Evolutionary conservation across 2,888 invertebrate species (phyloP).

Genomic region (Strigamia crassipes): DNA sequence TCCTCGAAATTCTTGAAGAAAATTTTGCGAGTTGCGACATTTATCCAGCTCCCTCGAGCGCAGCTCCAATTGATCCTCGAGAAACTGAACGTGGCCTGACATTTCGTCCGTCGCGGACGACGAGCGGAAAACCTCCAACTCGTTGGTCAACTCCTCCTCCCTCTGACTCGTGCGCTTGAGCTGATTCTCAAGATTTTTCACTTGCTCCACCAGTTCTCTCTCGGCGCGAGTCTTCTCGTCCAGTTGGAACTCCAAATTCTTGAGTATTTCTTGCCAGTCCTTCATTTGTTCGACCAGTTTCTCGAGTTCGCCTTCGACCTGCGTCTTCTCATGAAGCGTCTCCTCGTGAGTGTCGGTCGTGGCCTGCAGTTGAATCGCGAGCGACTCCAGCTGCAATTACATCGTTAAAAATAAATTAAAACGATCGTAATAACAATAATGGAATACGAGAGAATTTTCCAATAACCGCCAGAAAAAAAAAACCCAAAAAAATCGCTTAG

Average conservation of each 20-base stretch:
- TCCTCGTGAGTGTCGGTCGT: conserved; percentile 47
- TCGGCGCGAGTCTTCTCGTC: conserved; percentile 71
- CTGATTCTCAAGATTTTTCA: conserved; percentile 59
- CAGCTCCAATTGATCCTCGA: conserved; percentile 60
- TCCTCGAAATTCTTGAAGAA: conserved; percentile 52
- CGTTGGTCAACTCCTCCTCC: conserved; percentile 49
- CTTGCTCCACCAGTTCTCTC: conserved; percentile 58
- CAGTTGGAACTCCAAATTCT: conserved; percentile 75
- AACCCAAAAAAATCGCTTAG: background rate
- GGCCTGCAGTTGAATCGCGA: conserved; percentile 46
- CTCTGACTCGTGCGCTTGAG: conserved; percentile 51
- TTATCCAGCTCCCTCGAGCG: conserved; percentile 51
- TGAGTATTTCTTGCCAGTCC: conserved; percentile 75
- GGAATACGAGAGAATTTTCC: background rate
- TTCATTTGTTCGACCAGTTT: conserved; percentile 76
- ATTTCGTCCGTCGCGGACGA: conserved; percentile 52
- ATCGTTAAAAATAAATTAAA: background rate
- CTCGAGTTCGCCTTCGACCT: conserved; percentile 73
- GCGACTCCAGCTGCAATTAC: conserved; percentile 48
- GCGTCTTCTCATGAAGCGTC: conserved; percentile 64
- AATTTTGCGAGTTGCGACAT: conserved; percentile 49
- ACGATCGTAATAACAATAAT: background rate
- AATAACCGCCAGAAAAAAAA: background rate
- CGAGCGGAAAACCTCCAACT: conserved; percentile 50
- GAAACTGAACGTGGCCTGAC: conserved; percentile 61